These are phyloP conservation scores for Falcunculus frontatus DNA, from an alignment of 2,113 vertebrate species.

Conservation along the genomic window DNA sequence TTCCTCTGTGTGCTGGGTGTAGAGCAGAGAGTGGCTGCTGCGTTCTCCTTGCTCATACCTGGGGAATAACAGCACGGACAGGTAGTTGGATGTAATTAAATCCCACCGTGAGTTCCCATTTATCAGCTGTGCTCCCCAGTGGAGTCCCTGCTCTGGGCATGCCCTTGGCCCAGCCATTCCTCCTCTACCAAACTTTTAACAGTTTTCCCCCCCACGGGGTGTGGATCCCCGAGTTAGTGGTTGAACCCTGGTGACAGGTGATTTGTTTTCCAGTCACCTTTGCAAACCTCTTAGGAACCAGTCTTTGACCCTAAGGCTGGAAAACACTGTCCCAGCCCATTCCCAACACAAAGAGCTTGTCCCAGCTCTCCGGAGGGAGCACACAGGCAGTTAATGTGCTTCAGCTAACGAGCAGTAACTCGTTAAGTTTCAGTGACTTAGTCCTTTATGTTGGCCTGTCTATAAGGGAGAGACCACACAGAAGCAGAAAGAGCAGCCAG, in stretches of 20 bases:
- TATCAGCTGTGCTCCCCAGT: neutral
- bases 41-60: neutral
- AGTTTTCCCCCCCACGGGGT: neutral
- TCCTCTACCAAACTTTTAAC: neutral
- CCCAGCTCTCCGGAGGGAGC: neutral
- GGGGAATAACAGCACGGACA: neutral
- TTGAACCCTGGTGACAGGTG: neutral
- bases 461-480: slow-evolving; percentile 58
- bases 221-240: neutral
- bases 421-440: slow-evolving; percentile 54
- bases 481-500: slow-evolving; percentile 17
- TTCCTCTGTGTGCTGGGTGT: rapidly evolving
- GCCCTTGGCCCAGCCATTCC: neutral
- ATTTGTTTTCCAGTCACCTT: neutral
- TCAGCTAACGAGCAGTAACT: slow-evolving; percentile 56
- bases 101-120: rapidly evolving
- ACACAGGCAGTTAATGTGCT: neutral
- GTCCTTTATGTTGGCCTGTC: slow-evolving; percentile 35
- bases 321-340: neutral
- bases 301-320: neutral
- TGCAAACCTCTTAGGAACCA: neutral
- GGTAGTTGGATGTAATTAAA: neutral
- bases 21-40: neutral
- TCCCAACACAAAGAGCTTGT: neutral
- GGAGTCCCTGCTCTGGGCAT: neutral